phyloP scores from a whole-genome alignment of 1,140 invertebrate species.

The Drosophila baimaii region DNA sequence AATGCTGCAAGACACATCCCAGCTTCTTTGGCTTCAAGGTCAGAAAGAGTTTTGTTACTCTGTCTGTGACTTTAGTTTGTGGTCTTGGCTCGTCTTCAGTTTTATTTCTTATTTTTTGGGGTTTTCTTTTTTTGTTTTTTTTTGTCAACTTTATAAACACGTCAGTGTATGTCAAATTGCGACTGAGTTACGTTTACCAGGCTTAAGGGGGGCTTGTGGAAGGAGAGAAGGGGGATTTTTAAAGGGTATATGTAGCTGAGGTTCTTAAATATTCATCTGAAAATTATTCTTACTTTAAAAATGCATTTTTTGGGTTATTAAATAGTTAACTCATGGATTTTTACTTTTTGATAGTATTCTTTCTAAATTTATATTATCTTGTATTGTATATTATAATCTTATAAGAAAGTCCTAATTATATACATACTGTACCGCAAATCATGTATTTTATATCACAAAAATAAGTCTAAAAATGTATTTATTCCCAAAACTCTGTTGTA shows the following conservation, averaged over 20 bases:
- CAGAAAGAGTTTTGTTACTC: conserved; percentile 55
- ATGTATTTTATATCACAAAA: no score
- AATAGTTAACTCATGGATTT: no score
- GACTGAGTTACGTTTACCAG: conserved; percentile 63
- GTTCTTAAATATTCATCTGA: no score
- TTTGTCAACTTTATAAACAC: conserved; percentile 63
- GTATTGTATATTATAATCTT: no score
- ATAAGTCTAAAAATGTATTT: no score
- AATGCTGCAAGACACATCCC: conserved; percentile 56
- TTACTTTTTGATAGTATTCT: no score
- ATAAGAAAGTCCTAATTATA: no score
- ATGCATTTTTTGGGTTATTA: no score
- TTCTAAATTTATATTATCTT: no score
- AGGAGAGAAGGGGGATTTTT: no score
- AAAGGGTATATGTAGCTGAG: not conserved
- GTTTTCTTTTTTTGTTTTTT: conserved; percentile 33
- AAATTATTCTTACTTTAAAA: not conserved
- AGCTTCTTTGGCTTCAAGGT: conserved; percentile 65
- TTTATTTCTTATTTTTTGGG: conserved; percentile 13
- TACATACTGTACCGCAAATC: no score
- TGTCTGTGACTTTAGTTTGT: conserved; percentile 31
- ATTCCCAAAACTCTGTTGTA: no score
- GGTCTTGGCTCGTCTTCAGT: conserved; percentile 1
- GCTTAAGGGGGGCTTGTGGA: not conserved
- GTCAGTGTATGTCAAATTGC: conserved; percentile 76